Evolutionary conservation across 2,113 vertebrate species (phyloP), one percentile per base, ranked within the genome.

Genomic region (Danionella cerebrum): DNA sequence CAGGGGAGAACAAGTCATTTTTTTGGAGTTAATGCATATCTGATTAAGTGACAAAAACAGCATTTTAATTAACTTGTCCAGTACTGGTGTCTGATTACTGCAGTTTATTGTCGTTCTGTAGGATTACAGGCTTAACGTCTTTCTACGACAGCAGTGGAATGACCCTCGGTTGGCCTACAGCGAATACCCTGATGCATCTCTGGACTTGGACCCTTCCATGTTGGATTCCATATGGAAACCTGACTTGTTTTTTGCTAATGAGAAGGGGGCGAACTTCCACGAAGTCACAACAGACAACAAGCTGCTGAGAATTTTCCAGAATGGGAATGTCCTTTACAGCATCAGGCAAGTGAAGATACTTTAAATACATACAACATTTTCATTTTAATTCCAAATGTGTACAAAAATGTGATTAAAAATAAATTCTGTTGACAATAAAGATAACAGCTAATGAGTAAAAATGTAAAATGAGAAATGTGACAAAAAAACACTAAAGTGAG

Each of bases 211-310:
- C 66, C 94, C 94, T 6, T 95, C 94, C 71, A 96, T 95, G 92
- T 78, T 96, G 1, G 92, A 96, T 80, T 96, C 92, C 50, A 96
- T 96, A 84, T 96, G 94, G 94, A 97, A 95, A 80, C 94, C 94
- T 3, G 94, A 97, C 67, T 75, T 97, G 67, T 97, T 96, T 88
- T 96, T 97, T 0, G 93, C 92, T 75, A 97, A 97, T 0, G 94
- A 97, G 78, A 97, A 97, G 78, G 93, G 92, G 44, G 93, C 94
- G 79, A 93, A 89, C 72, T 97, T 97, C 85, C 94, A 97, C 0
- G 94, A 93, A 76, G 92, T 96, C 82, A 96, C 94, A 63, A 96
- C 92, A 0, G 92, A 94, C 83, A 96, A 97, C 87, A 97, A 97
- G 82, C 84, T 97, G 50, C 83, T 97, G 65, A 89, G 92, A 54